A percentile compares a stretch with the other conserved stretches of the same genome.
Conservation (phyloP, 2,888 invertebrate genomes). For the Aquatica leii region DNA sequence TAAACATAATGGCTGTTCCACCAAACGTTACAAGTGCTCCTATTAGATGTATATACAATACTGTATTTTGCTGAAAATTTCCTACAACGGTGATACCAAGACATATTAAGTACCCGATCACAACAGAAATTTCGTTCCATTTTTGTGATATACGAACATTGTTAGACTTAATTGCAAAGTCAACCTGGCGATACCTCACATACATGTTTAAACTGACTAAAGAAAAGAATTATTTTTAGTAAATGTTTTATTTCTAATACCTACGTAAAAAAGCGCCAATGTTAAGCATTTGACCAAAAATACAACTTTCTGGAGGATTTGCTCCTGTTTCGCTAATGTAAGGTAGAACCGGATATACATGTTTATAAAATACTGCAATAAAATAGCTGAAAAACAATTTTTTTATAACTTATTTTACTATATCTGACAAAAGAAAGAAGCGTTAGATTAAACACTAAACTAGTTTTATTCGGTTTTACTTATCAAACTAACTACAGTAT, state of each 20-base stretch:
- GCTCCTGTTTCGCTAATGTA: slow-evolving; percentile 21
- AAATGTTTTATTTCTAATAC: neutral
- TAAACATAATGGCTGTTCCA: neutral
- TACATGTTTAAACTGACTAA: neutral
- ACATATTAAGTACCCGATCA: neutral
- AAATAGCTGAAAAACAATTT: neutral
- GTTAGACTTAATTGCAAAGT: neutral
- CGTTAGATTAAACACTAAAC: no score
- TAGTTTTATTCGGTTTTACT: no score
- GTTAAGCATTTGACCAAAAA: slow-evolving; percentile 20
- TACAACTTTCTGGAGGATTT: slow-evolving; percentile 19
- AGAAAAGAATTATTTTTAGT: neutral
- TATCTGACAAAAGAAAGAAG: no score
- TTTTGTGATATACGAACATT: neutral
- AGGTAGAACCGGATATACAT: slow-evolving; percentile 15
- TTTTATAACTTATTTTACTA: neutral
- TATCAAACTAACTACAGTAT: no score
- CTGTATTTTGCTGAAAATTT: slow-evolving; percentile 6
- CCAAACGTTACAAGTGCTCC: slow-evolving; percentile 2
- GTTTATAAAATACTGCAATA: slow-evolving; percentile 5
- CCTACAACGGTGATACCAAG: neutral
- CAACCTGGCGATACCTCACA: slow-evolving; percentile 6
- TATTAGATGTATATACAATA: neutral
- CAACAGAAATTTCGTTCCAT: neutral
- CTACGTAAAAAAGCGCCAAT: slow-evolving; percentile 15